Evolutionary conservation across 2,888 invertebrate species (phyloP), one percentile per base, ranked within the genome.

Genomic region (Drosophila mulleri): DNA sequence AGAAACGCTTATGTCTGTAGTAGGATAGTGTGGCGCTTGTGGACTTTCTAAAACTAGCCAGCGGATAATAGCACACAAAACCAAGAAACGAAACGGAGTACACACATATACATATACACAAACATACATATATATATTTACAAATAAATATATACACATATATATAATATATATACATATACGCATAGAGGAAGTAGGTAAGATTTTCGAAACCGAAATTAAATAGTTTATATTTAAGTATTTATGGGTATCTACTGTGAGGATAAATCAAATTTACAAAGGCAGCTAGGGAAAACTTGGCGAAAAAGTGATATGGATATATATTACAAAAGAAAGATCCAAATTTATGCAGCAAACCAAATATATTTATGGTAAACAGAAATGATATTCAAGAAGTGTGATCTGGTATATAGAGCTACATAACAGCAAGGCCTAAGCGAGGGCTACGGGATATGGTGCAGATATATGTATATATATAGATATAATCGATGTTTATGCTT

Each of bases 1-100:
- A 91, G 75, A 92, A 91, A 76, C 91, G 89, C 86, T 86, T 90
- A 75, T 82, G 91, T 84, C 83, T 90, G 86, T 90, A 81, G 91
- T 92, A 92, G 82, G 91, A 80, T 82, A 91, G 89, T 82, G 90
- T 84, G 72, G 86, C 80, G 87, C 83, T 84, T 79, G 90, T 82
- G 89, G 91, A 76, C 79, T 88, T 90, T 88, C 88, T 84, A 91
- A 91, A 91, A 88, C 91, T 91, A 91, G 86, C 86, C 86, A 78
- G 83, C 84, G 70, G 68, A 67, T 63, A 73, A 71, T 79, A 81
- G 84, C 76, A 89, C 84, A 80, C 71, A 81, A 81, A 64, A 68
- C 65, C 58, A 78, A 65, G 69, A 74, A 66, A 82, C 68, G 72
- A 81, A 82, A 77, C 67, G 58, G 59, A 60, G 57, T 18, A 60